A percentile compares a stretch with the other conserved stretches of the same genome.
phyloP scores from a whole-genome alignment of 1,140 invertebrate genomes.

The Hycleus cichorii region DNA sequence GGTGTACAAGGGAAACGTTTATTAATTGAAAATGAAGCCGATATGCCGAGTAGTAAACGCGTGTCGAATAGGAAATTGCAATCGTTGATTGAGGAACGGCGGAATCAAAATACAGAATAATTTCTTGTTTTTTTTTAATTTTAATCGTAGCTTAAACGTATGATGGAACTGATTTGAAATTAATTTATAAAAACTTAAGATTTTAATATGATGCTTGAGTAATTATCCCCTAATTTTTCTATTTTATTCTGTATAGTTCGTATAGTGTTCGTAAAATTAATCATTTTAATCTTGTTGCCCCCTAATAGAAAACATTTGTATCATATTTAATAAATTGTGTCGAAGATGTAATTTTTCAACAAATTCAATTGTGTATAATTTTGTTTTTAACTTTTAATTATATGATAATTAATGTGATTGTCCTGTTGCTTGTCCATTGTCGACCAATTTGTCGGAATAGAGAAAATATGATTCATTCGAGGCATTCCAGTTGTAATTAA shows the following conservation, averaged over 20 bases:
- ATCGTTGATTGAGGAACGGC: slow-evolving; percentile 34
- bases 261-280: too few species aligned
- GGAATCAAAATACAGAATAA: slow-evolving; percentile 21
- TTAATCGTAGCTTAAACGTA: slow-evolving; percentile 2
- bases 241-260: too few species aligned
- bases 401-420: too few species aligned
- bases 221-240: too few species aligned
- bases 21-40: slow-evolving; percentile 28
- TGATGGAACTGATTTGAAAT: too few species aligned
- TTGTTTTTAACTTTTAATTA: neutral
- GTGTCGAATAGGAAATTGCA: slow-evolving; percentile 34
- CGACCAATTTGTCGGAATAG: too few species aligned
- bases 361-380: neutral
- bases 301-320: neutral
- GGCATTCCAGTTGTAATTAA: too few species aligned
- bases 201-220: too few species aligned
- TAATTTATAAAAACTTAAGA: too few species aligned
- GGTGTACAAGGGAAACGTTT: slow-evolving; percentile 30
- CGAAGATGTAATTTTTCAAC: neutral
- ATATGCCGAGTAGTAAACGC: slow-evolving; percentile 25
- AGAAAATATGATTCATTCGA: too few species aligned
- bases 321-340: neutral
- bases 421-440: too few species aligned
- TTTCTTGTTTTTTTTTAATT: neutral
- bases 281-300: neutral